A percentile compares a stretch with the other conserved stretches of the same genome.
Conservation (phyloP, 2,797 vertebrate genomes). For the Myoxocephalus aenaeus region DNA sequence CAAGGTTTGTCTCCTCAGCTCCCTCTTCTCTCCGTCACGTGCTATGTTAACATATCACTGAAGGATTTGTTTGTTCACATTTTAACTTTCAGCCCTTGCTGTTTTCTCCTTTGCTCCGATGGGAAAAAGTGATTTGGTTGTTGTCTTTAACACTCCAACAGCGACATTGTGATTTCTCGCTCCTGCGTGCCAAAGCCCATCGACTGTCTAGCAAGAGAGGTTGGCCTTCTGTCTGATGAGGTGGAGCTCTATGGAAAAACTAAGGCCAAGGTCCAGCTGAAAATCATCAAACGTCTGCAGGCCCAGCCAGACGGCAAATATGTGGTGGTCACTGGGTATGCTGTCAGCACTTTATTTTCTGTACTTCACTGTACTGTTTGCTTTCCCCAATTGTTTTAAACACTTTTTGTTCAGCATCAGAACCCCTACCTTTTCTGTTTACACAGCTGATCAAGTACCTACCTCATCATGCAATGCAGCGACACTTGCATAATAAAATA, state of each 20-base stretch:
- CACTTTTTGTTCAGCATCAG: not conserved
- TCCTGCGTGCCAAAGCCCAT: slow-evolving; percentile 91
- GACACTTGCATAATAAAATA: not conserved
- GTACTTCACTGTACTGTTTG: not conserved
- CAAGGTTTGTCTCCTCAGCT: slow-evolving; percentile 84
- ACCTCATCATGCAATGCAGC: not conserved
- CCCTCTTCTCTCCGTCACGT: not conserved
- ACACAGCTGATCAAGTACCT: not conserved
- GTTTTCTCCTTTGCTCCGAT: not conserved
- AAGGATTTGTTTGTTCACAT: not conserved
- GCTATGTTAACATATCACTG: not conserved
- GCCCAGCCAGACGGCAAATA: slow-evolving; percentile 94
- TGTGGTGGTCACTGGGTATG: slow-evolving; percentile 95
- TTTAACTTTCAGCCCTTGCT: not conserved
- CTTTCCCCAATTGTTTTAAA: not conserved
- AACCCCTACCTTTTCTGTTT: not conserved
- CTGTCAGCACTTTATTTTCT: not conserved
- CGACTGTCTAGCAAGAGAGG: slow-evolving; percentile 86
- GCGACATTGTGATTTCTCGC: slow-evolving; percentile 95
- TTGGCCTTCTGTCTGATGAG: slow-evolving; percentile 92
- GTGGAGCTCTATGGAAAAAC: slow-evolving; percentile 93
- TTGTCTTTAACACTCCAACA: slow-evolving; percentile 63
- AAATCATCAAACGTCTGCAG: slow-evolving; percentile 87
- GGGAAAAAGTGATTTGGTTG: slow-evolving; percentile 1
- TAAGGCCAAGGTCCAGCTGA: slow-evolving; percentile 95